These are phyloP conservation scores for Apodemus sylvaticus DNA, from an alignment of 2,113 vertebrate species.

Conservation along the genomic window DNA sequence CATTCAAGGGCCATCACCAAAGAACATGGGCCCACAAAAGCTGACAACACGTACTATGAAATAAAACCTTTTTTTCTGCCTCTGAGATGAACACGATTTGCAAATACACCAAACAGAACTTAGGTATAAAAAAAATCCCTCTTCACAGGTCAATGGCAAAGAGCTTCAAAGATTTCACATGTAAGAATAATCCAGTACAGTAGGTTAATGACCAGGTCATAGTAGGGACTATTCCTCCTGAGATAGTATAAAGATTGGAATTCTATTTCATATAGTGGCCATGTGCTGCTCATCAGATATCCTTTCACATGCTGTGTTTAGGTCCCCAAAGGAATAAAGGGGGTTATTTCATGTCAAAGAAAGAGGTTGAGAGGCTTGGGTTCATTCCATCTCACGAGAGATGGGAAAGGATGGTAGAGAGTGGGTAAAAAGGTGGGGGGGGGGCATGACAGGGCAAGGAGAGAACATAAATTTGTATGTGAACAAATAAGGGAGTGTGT, in stretches of 20 bases:
- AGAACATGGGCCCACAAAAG: not conserved
- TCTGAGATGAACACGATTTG: not conserved
- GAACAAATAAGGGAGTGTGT: not conserved
- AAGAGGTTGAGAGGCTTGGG: not conserved
- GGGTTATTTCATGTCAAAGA: not conserved
- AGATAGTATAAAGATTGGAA: accelerated
- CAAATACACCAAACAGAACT: not conserved
- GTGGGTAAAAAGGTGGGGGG: not conserved
- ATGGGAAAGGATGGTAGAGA: too few relatives aligned
- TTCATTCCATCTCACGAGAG: not conserved
- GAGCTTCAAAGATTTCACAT: not conserved
- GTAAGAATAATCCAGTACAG: not conserved
- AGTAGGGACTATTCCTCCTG: not conserved
- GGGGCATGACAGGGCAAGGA: too few relatives aligned
- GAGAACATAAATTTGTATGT: too few relatives aligned
- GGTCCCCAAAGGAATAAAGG: too few relatives aligned
- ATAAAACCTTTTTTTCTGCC: not conserved
- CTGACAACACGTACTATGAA: not conserved
- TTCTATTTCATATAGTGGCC: not conserved
- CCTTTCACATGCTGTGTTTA: too few relatives aligned
- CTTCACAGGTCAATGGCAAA: too few relatives aligned
- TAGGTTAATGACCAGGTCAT: too few relatives aligned
- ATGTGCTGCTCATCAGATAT: not conserved
- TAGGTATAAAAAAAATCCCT: not conserved
- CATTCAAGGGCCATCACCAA: not conserved